Percentiles rank a stretch among this genome's conserved stretches.
phyloP scores from a whole-genome alignment of 2,797 vertebrate genomes.

The Nannoperca obscura region DNA sequence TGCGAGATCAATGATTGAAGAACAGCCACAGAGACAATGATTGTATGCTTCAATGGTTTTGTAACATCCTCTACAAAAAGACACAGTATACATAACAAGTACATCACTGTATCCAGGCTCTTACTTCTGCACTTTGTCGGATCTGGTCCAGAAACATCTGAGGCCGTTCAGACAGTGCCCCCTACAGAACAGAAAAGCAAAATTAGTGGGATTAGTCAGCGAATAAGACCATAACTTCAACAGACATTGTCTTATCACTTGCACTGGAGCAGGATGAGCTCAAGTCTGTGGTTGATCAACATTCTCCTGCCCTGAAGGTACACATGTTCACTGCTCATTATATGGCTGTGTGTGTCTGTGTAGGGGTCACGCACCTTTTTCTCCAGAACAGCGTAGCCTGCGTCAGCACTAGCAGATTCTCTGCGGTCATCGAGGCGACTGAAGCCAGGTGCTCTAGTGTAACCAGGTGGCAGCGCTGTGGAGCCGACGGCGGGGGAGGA shows the following conservation, averaged over 20 bases:
- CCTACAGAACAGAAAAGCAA: conserved; percentile 75
- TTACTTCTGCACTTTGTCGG: conserved; percentile 86
- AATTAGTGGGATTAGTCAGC: not conserved
- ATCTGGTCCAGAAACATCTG: conserved; percentile 90
- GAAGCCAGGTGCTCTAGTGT: conserved; percentile 65
- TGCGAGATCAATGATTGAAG: not conserved
- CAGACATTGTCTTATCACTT: not conserved
- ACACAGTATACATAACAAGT: not conserved
- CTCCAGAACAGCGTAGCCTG: conserved; percentile 93
- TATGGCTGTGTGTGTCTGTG: not conserved
- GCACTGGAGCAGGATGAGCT: not conserved
- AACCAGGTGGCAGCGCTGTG: conserved; percentile 62
- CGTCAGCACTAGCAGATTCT: conserved; percentile 92
- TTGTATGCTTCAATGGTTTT: not conserved
- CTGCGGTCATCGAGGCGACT: conserved; percentile 86
- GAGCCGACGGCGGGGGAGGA: conserved; percentile 76
- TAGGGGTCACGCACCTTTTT: conserved; percentile 86
- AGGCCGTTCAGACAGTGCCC: conserved; percentile 89
- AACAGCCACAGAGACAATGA: not conserved
- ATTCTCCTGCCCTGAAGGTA: not conserved
- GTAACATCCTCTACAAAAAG: not conserved
- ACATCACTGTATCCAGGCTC: conserved; percentile 58
- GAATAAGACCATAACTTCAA: not conserved
- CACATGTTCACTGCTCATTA: not conserved
- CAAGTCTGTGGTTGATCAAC: not conserved